These are phyloP conservation scores for Porites lutea DNA, from an alignment of 64 coral and sea anemone species.

Conservation along the genomic window DNA sequence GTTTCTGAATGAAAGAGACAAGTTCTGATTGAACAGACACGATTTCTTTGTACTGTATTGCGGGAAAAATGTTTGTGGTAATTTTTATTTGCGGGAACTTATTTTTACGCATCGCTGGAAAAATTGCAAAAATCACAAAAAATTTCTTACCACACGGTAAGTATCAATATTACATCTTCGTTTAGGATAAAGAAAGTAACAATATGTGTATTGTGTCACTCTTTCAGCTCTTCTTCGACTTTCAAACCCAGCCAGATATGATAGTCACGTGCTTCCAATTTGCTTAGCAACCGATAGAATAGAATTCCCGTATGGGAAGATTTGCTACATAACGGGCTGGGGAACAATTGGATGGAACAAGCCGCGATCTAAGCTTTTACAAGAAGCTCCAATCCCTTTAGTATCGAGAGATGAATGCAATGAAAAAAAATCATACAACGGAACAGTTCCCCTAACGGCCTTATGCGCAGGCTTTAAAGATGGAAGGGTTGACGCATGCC, in stretches of 20 bases:
- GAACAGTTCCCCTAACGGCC: conserved; percentile 39
- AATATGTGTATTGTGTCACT: background rate
- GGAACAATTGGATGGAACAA: conserved; percentile 62
- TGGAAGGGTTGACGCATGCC: conserved; percentile 74
- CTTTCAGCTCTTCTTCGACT: conserved; percentile 55
- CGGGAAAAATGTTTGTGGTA: too few species aligned
- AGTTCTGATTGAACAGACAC: too few species aligned
- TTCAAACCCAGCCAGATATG: conserved; percentile 15
- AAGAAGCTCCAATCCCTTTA: conserved; percentile 39
- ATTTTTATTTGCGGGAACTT: too few species aligned
- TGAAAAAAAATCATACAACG: conserved; percentile 59
- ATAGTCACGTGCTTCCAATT: conserved; percentile 37
- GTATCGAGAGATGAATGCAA: conserved; percentile 66
- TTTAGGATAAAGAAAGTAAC: background rate
- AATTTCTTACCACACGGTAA: too few species aligned
- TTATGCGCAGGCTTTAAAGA: conserved; percentile 65
- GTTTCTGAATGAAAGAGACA: too few species aligned
- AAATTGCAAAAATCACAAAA: too few species aligned
- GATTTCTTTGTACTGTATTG: too few species aligned
- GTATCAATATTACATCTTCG: too few species aligned
- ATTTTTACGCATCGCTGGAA: too few species aligned
- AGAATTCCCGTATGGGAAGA: conserved; percentile 23
- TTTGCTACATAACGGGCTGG: conserved; percentile 65
- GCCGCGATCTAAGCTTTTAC: background rate
- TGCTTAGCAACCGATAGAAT: conserved; percentile 18